phyloP scores from a whole-genome alignment of 2,888 invertebrate genomes.

The Phalangium opilio region DNA sequence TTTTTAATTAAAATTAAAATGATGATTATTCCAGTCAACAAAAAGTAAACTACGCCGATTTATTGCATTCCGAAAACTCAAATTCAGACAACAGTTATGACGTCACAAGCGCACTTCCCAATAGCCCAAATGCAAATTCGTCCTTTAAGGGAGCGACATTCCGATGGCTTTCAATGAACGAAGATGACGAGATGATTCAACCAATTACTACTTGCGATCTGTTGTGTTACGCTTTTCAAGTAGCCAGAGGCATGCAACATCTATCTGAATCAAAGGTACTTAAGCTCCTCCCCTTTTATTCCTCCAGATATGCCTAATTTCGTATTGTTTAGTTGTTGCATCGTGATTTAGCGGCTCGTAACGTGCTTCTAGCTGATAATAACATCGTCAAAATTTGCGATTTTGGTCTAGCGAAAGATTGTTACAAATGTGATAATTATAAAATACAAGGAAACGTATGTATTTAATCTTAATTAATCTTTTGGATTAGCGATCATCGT shows the following conservation, averaged over 20 bases:
- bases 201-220: slow-evolving; percentile 53
- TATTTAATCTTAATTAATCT: slow-evolving; percentile 5
- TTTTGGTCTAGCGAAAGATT: slow-evolving; percentile 36
- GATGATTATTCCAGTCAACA: slow-evolving; percentile 5
- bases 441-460: slow-evolving; percentile 33
- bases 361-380: slow-evolving; percentile 33
- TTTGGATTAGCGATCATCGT: too few relatives aligned
- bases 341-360: slow-evolving; percentile 35
- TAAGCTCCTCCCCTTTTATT: background rate
- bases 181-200: too few relatives aligned
- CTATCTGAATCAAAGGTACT: slow-evolving; percentile 65
- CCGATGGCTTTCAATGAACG: too few relatives aligned
- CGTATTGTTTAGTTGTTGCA: slow-evolving; percentile 32
- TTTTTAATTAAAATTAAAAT: background rate
- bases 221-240: slow-evolving; percentile 80
- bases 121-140: too few relatives aligned
- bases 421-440: slow-evolving; percentile 33
- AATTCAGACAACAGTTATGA: too few relatives aligned
- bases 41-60: slow-evolving; percentile 10
- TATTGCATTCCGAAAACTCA: slow-evolving; percentile 5
- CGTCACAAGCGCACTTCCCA: too few relatives aligned
- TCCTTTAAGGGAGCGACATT: too few relatives aligned
- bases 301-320: too few relatives aligned
- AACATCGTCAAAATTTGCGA: slow-evolving; percentile 37
- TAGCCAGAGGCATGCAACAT: slow-evolving; percentile 90